Evolutionary conservation across 1,140 invertebrate genomes (phyloP), one percentile per base, ranked within the genome.

Genomic region (Drosophila albomicans): DNA sequence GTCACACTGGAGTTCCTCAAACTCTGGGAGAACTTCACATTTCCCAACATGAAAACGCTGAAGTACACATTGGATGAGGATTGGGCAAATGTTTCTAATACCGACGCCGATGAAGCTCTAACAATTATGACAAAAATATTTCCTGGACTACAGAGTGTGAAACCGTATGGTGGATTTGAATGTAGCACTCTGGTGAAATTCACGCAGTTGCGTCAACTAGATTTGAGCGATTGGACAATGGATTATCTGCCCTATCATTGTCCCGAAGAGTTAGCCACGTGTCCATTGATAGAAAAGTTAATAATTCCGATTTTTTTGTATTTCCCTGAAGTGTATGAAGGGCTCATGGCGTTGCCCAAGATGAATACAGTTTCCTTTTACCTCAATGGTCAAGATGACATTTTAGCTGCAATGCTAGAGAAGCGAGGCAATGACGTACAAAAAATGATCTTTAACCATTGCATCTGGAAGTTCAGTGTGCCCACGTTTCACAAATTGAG

Each of bases 151-250:
- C 6, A 1, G 0, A 30, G 8, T 13, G 0, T 66, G 0, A 51
- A 43, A 10, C 52, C 52, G 1, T 15, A 25, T 7, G 69, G 62
- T 10, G 3, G 0, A 3, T 32, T 58, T 11, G 0, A 43, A 1
- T 11, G 46, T 3, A 4, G 7, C 13, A 7, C 2, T 5, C 46
- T 49, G 16, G 7, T 3, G 1, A 45, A 32, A 15, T 61, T 28
- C 45, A 28, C 5, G 5, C 5, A 61, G 8, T 20, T 73, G 38
- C 70, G 46, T 1, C 51, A 48, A 46, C 25, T 73, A 15, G 63
- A 73, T 16, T n/a, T 67, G 3, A 30, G 11, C 8, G 32, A 58
- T 30, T 41, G 32, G 2, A 30, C 13, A 11, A 0, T 0, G 3
- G 20, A 13, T 41, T n/a, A 6, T 7, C 41, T 48, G 15, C 10